Base-by-base conservation (phyloP, 2,888 invertebrate species). In the Protophormia terraenovae region DNA sequence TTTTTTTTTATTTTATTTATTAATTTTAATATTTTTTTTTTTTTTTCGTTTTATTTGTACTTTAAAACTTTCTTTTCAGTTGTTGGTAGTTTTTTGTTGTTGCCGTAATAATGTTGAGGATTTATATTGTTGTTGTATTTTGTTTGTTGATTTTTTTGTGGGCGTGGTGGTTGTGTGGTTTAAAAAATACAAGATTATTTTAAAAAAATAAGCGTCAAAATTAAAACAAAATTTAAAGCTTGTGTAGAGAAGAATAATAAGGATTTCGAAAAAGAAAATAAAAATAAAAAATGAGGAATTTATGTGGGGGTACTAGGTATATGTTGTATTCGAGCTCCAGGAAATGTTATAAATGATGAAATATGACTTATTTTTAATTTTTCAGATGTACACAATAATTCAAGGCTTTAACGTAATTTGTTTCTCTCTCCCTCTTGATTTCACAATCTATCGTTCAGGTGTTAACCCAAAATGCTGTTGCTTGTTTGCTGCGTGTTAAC, bases 51-150 rank as follows among this genome's bases (percentile, higher is more conserved):
- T 89, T 90, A 90, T 91, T 91, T 91, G 91, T 91, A 91, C 91
- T 91, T 91, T 91, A 89, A 90, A 91, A 91, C 91, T 90, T 91
- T 91, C 89, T 90, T 88, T 87, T 91, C 89, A 90, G 90, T 90
- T 90, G 89, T 90, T 86, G 85, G 85, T 85, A 85, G 85, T 86
- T 84, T 83, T 87, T 90, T 90, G 89, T 89, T 90, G 89, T 81
- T 83, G 79, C 87, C 78, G 72, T 82, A 64, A 82, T 71, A 53
- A 73, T 86, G 55, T 79, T 75, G 83, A 78, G 80, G 85, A 78
- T 86, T 84, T 82, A 72, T 76, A 76, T 86, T 86, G 73, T 83
- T 60, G 72, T 79, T 60, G 72, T 79, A 53, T 75, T 72, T 78
- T 81, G 50, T 83, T 72, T 67, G 69, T 64, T 75, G 66, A n/a